A percentile compares a stretch with the other conserved stretches of the same genome.
phyloP scores from a whole-genome alignment of 2,797 vertebrate genomes.

The Rhinella marina region DNA sequence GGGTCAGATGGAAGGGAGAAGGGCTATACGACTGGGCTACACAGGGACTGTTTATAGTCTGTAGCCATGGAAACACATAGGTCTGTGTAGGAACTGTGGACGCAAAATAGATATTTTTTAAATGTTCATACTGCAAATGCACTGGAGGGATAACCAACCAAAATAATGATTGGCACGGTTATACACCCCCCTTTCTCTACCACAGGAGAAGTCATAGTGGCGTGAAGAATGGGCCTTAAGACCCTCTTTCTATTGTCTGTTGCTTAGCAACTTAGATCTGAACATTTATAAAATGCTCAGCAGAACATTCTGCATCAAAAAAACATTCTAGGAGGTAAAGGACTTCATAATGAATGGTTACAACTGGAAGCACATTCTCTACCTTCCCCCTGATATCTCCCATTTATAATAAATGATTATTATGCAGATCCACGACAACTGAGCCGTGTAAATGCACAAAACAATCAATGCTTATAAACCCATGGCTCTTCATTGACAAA shows the following conservation, averaged over 20 bases:
- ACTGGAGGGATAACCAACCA: background rate
- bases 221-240: background rate
- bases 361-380: background rate
- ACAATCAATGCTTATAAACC: constrained; percentile 1
- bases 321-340: background rate
- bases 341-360: background rate
- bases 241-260: background rate
- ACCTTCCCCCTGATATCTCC: background rate
- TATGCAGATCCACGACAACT: background rate
- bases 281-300: background rate
- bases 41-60: background rate
- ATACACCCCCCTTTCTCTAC: background rate
- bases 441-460: constrained; percentile 15
- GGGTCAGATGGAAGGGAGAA: too few relatives aligned
- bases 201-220: background rate
- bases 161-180: background rate
- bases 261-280: background rate
- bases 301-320: background rate
- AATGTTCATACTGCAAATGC: background rate
- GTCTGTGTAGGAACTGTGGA: background rate
- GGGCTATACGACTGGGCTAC: too few relatives aligned
- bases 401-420: constrained; percentile 7
- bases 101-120: background rate
- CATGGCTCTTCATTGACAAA: background rate
- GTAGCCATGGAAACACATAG: background rate